Conservation (phyloP, 2,888 invertebrate species). For the Heliconius aoede region DNA sequence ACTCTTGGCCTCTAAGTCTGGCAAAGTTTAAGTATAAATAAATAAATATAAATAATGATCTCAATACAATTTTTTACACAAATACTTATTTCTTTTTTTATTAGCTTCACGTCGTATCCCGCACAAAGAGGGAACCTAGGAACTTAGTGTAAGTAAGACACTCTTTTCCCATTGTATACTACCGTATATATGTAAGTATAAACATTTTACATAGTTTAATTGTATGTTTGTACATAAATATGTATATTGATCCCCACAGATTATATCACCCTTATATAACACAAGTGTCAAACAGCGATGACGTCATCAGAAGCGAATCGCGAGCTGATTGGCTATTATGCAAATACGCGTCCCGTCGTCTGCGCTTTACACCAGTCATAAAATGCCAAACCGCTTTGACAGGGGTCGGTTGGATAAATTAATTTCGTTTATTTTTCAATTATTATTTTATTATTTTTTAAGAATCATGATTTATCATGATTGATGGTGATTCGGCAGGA, state of each 20-base stretch:
- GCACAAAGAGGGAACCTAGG: not conserved
- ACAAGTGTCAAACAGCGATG: conserved; percentile 47
- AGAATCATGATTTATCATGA: not conserved
- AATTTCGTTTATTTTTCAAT: conserved; percentile 32
- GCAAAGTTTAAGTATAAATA: too few species aligned
- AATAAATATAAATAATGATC: not conserved
- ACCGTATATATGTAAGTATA: too few species aligned
- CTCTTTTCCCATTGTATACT: not conserved
- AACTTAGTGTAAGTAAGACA: not conserved
- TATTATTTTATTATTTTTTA: conserved; percentile 5
- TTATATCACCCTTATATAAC: conserved; percentile 3
- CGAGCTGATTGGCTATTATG: conserved; percentile 59
- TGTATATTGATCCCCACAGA: not conserved
- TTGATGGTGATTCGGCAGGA: too few species aligned
- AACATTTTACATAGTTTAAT: too few species aligned
- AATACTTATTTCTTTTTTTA: too few species aligned
- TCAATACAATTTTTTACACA: too few species aligned
- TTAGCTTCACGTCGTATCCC: too few species aligned
- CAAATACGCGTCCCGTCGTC: conserved; percentile 51
- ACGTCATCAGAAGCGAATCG: conserved; percentile 51
- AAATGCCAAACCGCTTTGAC: conserved; percentile 41
- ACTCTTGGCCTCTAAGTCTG: too few species aligned
- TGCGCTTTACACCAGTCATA: conserved; percentile 43
- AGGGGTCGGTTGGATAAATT: conserved; percentile 36
- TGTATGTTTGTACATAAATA: too few species aligned